phyloP scores from a whole-genome alignment of 2,888 invertebrate genomes.

The Trachelus troglodyta region DNA sequence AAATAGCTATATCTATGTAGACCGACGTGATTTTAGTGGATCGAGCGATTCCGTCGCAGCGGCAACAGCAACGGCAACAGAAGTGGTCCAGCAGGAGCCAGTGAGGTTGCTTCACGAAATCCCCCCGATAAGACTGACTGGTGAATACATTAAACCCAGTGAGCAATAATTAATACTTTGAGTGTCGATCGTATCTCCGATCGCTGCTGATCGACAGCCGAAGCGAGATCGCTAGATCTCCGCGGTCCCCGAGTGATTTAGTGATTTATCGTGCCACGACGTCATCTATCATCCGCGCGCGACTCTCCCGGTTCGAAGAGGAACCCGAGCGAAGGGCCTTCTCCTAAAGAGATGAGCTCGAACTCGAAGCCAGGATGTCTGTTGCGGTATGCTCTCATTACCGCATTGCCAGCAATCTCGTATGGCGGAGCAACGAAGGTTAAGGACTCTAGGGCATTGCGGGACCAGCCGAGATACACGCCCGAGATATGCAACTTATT shows the following conservation, averaged over 20 bases:
- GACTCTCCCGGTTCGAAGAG: conserved; percentile 1
- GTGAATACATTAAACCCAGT: conserved; percentile 20
- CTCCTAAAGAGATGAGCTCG: conserved; percentile 5
- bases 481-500: conserved; percentile 19
- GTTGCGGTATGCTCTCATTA: conserved; percentile 39
- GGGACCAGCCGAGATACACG: conserved; percentile 23
- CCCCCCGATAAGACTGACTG: conserved; percentile 6
- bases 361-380: neutral
- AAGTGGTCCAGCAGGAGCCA: neutral
- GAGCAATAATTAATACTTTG: conserved; percentile 25
- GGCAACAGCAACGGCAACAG: too few relatives aligned
- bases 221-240: conserved; percentile 23
- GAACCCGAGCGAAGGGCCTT: neutral
- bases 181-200: conserved; percentile 22
- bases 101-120: conserved; percentile 1
- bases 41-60: too few relatives aligned
- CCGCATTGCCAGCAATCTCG: conserved; percentile 23
- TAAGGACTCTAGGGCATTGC: conserved; percentile 43
- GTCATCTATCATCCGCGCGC: conserved; percentile 45
- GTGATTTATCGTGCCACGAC: conserved; percentile 50
- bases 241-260: conserved; percentile 32
- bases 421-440: conserved; percentile 28
- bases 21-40: too few relatives aligned
- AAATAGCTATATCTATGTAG: too few relatives aligned
- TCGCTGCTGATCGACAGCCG: conserved; percentile 26